Base-by-base conservation (phyloP, 2,888 invertebrate species). In the Salticus scenicus region DNA sequence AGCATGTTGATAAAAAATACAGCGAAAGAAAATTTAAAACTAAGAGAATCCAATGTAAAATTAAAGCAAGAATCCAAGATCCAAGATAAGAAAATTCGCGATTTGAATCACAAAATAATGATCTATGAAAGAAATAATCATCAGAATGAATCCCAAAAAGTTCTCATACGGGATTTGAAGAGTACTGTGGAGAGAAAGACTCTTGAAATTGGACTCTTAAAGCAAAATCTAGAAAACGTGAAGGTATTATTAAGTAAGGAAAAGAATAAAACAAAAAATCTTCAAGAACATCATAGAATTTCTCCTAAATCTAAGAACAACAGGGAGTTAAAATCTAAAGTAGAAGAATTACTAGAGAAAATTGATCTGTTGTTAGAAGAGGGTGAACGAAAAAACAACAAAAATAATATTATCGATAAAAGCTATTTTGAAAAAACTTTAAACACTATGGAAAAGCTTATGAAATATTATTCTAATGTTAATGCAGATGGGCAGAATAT, bases 41-140 rank as follows among this genome's bases (percentile, higher is more conserved):
- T 78, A 27, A 70, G 77, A 30, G 63, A 70, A 28, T 78, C 70
- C 1, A 78, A 78, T 28, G 63, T 78, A 17, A 57, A 57, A 17
- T 37, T 78, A 20, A 70, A 41, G 47, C 37, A 57, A 70, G 57
- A 47, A 0, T 70, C 37, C 14, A 78, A 63, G 51, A n/a, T 78
- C 12, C 63, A 70, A 24, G 57, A 70, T 24, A 27, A 57, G 7
- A 57, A 71, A 37, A 63, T 71, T 28, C 33, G 77, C n/a, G 31
- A 78, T 5, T 17, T 78, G 5, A 70, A 41, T 5, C 28, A 41
- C n/a, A 57, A 28, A 8, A 70, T 63, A 24, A 57, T 24, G 57
- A 5, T 24, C 5, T 5, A 24, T 24, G 57, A 57, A 17, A 20
- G 57, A 24, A 57, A 57, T 24, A n/a, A 24, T 5, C 57, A 57